These are phyloP conservation scores for Brachirus orientalis DNA, from an alignment of 2,113 vertebrate genomes.

Conservation along the genomic window DNA sequence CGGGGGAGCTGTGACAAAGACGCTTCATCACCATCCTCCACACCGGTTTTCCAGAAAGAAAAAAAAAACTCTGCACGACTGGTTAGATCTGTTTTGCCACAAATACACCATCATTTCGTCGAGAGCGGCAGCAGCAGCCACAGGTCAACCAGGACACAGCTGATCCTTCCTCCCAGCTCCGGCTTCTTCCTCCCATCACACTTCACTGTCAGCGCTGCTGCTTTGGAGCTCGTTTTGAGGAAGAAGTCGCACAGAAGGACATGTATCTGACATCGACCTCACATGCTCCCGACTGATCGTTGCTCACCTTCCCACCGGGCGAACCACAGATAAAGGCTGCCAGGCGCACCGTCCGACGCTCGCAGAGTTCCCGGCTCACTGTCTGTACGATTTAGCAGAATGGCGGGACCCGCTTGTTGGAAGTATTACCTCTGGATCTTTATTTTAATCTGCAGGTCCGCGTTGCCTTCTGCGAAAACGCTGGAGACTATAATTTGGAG, in stretches of 20 bases:
- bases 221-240: neutral
- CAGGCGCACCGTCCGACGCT: constrained; percentile 59
- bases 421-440: constrained; percentile 84
- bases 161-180: neutral
- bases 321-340: constrained; percentile 59
- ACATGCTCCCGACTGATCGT: constrained; percentile 78
- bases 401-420: constrained; percentile 79
- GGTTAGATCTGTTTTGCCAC: constrained; percentile 9
- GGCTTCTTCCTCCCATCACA: too few relatives aligned
- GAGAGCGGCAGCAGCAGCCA: constrained; percentile 46
- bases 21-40: constrained; percentile 26
- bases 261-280: constrained; percentile 78
- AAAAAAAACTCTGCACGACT: constrained; percentile 6
- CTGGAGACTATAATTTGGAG: constrained; percentile 83
- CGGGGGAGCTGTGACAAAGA: constrained; percentile 58
- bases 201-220: too few relatives aligned
- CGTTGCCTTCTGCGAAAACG: constrained; percentile 74
- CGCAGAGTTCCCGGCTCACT: constrained; percentile 44
- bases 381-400: constrained; percentile 55
- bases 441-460: constrained; percentile 79
- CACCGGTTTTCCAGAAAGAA: neutral
- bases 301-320: constrained; percentile 65
- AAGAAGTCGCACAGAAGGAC: constrained; percentile 69
- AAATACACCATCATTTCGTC: neutral
- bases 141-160: constrained; percentile 73